phyloP scores from a whole-genome alignment of 1,140 invertebrate genomes.

The Aphis craccivora region DNA sequence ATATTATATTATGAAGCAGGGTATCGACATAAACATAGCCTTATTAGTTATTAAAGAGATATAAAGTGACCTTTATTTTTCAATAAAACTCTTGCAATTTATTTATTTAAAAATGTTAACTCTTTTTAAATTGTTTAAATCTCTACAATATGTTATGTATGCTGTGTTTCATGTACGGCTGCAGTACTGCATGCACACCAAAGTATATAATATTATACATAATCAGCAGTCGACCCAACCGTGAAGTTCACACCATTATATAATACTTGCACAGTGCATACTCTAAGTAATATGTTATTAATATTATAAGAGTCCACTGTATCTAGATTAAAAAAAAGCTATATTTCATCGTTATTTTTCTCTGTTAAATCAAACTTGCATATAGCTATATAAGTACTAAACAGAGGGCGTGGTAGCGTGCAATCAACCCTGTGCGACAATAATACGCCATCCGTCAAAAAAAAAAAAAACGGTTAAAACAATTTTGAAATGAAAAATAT shows the following conservation, averaged over 20 bases:
- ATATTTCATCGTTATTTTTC: background rate
- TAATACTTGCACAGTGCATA: background rate
- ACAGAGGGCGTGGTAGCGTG: background rate
- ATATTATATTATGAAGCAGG: too few relatives aligned
- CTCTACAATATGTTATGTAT: background rate
- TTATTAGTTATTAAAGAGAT: too few relatives aligned
- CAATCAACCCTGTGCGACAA: background rate
- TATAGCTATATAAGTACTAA: too few relatives aligned
- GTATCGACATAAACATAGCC: background rate
- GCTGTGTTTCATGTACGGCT: background rate
- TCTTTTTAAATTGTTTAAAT: background rate
- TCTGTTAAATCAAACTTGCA: background rate
- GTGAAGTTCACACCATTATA: background rate
- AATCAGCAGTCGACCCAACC: background rate
- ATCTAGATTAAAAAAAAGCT: background rate
- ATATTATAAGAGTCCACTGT: background rate
- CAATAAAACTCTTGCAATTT: background rate
- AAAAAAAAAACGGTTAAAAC: background rate
- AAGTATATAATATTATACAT: background rate
- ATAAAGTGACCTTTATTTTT: background rate
- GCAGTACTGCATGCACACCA: too few relatives aligned
- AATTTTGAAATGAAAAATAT: background rate
- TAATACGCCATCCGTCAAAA: background rate
- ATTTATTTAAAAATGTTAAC: background rate
- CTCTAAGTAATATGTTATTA: background rate